A percentile compares a stretch with the other conserved stretches of the same genome.
These are phyloP conservation scores for Whitmania pigra DNA, from an alignment of 1,140 invertebrate genomes.

Conservation along the genomic window DNA sequence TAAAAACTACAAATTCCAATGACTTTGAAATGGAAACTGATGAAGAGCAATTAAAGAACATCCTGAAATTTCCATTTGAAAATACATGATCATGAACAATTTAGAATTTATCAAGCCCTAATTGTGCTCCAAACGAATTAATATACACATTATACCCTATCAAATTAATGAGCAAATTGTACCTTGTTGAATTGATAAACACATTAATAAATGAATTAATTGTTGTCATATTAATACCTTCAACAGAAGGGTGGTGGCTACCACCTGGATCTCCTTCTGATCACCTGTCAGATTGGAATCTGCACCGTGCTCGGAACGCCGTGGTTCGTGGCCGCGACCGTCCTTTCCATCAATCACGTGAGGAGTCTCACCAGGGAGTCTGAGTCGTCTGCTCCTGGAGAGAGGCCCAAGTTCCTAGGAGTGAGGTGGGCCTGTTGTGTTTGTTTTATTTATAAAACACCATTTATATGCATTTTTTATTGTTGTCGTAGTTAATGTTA, in stretches of 20 bases:
- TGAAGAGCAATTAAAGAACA: too few species aligned
- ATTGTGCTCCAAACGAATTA: not conserved
- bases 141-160: too few species aligned
- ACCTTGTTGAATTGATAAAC: too few species aligned
- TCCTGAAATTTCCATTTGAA: too few species aligned
- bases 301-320: slow-evolving; percentile 86
- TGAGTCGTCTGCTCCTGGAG: slow-evolving; percentile 89
- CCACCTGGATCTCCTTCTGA: slow-evolving; percentile 84
- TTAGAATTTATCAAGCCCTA: too few species aligned
- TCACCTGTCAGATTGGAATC: slow-evolving; percentile 74
- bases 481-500: not conserved
- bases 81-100: too few species aligned
- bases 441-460: too few species aligned
- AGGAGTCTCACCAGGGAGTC: slow-evolving; percentile 91
- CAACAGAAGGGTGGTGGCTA: slow-evolving; percentile 88
- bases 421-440: slow-evolving; percentile 49
- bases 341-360: slow-evolving; percentile 95
- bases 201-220: not conserved
- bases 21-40: too few species aligned
- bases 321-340: slow-evolving; percentile 93
- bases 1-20: too few species aligned
- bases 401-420: slow-evolving; percentile 91
- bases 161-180: too few species aligned
- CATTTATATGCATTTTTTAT: not conserved
- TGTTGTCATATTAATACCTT: not conserved